These are phyloP conservation scores for Sinocyclocheilus anshuiensis DNA, from an alignment of 2,113 vertebrate species.

Conservation along the genomic window DNA sequence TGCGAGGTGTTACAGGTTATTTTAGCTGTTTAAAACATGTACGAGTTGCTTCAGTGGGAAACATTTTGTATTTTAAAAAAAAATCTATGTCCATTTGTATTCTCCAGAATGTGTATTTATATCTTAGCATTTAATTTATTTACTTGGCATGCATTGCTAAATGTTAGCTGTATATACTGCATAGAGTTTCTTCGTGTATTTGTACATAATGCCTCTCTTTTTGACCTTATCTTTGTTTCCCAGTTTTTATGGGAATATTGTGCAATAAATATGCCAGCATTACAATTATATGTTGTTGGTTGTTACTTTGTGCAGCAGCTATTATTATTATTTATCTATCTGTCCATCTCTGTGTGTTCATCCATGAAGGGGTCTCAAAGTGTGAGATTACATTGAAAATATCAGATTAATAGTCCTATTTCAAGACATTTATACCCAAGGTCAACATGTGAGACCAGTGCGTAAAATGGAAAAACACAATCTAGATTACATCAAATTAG, in stretches of 20 bases:
- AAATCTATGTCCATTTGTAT: slow-evolving; percentile 51
- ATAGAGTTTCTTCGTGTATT: slow-evolving; percentile 77
- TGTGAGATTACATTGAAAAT: too few species aligned
- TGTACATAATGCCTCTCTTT: slow-evolving; percentile 90
- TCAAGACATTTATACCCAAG: too few species aligned
- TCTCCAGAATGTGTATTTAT: slow-evolving; percentile 65
- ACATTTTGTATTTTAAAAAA: slow-evolving; percentile 62
- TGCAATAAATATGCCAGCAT: slow-evolving; percentile 93
- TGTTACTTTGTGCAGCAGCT: not conserved
- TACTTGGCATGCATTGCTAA: slow-evolving; percentile 81
- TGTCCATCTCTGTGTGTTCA: not conserved
- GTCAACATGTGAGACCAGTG: too few species aligned
- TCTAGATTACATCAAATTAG: not conserved
- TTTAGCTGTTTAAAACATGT: slow-evolving; percentile 64
- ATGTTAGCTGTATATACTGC: slow-evolving; percentile 88
- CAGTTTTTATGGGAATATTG: slow-evolving; percentile 99
- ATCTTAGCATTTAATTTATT: slow-evolving; percentile 86
- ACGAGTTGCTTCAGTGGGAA: slow-evolving; percentile 60
- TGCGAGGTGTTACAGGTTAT: slow-evolving; percentile 42
- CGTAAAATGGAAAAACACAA: not conserved
- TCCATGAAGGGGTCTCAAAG: not conserved
- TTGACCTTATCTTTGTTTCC: slow-evolving; percentile 79
- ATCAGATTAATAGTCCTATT: too few species aligned
- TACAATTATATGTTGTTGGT: slow-evolving; percentile 51
- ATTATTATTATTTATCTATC: not conserved